Evolutionary conservation across 2,888 invertebrate genomes (phyloP).

Genomic region (Macaria notata): DNA sequence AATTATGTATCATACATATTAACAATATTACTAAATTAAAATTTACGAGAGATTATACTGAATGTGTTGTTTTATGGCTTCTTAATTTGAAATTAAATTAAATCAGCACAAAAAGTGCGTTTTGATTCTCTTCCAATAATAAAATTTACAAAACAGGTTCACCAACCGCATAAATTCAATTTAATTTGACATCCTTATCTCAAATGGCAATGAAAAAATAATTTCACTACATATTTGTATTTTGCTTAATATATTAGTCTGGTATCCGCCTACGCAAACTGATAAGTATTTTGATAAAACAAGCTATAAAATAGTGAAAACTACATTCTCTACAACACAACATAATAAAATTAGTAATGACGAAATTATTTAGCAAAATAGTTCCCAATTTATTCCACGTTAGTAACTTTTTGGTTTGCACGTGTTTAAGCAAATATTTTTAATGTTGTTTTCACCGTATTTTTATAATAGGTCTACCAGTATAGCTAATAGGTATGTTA

Average conservation of each 20-base stretch:
- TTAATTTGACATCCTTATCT: constrained; percentile 19
- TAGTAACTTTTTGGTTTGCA: too few species aligned
- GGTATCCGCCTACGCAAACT: constrained; percentile 17
- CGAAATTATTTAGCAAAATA: background rate
- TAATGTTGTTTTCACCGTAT: too few species aligned
- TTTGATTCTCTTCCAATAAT: too few species aligned
- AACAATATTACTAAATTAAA: constrained; percentile 14
- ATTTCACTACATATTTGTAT: constrained; percentile 5
- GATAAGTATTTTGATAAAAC: constrained; percentile 24
- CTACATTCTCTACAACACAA: constrained; percentile 9
- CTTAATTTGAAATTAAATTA: constrained; percentile 8
- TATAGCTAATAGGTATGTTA: background rate
- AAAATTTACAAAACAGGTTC: constrained; percentile 6
- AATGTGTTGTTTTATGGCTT: constrained; percentile 11
- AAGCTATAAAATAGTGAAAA: constrained; percentile 16
- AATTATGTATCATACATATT: too few species aligned
- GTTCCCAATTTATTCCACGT: background rate
- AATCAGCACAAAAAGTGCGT: too few species aligned
- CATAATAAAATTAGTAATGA: background rate
- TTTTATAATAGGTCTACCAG: too few species aligned
- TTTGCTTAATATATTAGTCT: constrained; percentile 16
- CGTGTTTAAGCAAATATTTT: too few species aligned
- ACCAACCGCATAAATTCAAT: constrained; percentile 13
- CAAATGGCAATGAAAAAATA: constrained; percentile 9
- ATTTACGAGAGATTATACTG: background rate